Evolutionary conservation across 2,888 invertebrate species (phyloP).

Genomic region (Strigamia crassipes): DNA sequence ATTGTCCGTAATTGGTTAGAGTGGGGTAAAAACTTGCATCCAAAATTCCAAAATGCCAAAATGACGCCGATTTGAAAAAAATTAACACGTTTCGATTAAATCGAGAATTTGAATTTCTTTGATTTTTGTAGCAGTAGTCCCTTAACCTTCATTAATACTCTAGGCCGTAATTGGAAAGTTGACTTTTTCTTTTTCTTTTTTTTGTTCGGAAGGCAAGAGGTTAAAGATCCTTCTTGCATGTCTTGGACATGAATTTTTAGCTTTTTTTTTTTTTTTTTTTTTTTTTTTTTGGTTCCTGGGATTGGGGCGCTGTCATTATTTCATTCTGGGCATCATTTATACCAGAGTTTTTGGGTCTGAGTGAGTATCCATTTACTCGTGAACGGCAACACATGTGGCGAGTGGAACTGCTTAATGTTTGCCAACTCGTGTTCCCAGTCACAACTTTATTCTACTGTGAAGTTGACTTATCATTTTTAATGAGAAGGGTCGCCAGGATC

Average conservation of each 20-base stretch:
- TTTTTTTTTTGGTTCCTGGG: not conserved
- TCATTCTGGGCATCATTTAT: not conserved
- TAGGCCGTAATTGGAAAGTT: not conserved
- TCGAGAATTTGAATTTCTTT: too few relatives aligned
- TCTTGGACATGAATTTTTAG: not conserved
- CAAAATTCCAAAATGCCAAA: too few relatives aligned
- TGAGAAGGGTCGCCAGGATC: not conserved
- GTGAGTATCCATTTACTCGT: constrained; percentile 14
- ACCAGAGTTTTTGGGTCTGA: not conserved
- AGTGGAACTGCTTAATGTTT: constrained; percentile 1
- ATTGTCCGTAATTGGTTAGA: not conserved
- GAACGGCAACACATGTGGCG: constrained; percentile 13
- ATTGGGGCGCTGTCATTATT: constrained; percentile 10
- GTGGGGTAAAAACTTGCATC: too few relatives aligned
- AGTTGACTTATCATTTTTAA: constrained; percentile 14
- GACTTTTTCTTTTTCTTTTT: not conserved
- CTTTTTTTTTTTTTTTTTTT: not conserved
- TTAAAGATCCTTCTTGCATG: constrained; percentile 27
- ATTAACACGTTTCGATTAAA: too few relatives aligned
- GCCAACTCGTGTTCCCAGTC: not conserved
- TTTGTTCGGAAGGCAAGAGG: not conserved
- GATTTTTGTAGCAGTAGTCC: not conserved
- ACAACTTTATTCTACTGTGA: constrained; percentile 22
- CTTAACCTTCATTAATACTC: constrained; percentile 12
- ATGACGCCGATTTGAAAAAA: too few relatives aligned